Conservation (phyloP, 2,888 invertebrate genomes). For the Syritta pipiens region DNA sequence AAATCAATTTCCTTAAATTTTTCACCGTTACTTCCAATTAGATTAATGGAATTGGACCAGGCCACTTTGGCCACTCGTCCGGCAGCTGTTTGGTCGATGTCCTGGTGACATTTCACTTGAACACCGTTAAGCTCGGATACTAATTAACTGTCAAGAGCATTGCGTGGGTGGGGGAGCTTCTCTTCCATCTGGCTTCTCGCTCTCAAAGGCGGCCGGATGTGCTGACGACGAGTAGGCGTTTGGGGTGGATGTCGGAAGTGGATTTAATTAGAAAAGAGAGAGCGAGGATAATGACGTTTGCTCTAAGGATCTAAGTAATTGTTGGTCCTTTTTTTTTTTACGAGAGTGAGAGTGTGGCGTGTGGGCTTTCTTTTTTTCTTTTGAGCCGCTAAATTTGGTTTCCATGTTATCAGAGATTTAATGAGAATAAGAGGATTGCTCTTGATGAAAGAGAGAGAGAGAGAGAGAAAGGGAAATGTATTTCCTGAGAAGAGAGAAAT, state of each 20-base stretch:
- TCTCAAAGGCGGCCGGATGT: conserved; percentile 31
- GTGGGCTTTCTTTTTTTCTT: conserved; percentile 12
- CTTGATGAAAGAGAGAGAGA: conserved; percentile 4
- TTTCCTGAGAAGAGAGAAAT: neutral
- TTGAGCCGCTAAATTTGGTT: conserved; percentile 36
- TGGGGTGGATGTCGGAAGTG: conserved; percentile 31
- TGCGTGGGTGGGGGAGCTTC: neutral
- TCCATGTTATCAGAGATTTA: conserved; percentile 52
- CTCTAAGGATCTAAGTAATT: conserved; percentile 53
- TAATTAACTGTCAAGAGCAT: conserved; percentile 64
- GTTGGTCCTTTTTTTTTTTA: conserved; percentile 17
- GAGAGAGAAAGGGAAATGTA: neutral
- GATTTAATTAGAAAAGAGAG: conserved; percentile 44
- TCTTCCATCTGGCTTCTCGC: conserved; percentile 9
- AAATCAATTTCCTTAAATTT: conserved; percentile 61
- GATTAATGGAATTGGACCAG: conserved; percentile 66
- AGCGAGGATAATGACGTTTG: conserved; percentile 53
- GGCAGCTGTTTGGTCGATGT: neutral
- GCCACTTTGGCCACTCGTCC: conserved; percentile 53
- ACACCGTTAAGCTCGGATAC: neutral
- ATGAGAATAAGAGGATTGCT: conserved; percentile 29
- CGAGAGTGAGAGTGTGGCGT: too few species aligned
- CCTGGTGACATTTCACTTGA: conserved; percentile 1
- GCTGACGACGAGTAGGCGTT: conserved; percentile 10
- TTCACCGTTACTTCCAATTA: conserved; percentile 56